Percentiles rank a stretch among this genome's conserved stretches.
These are phyloP conservation scores for Drosophila colorata DNA, from an alignment of 2,888 invertebrate species.

Conservation along the genomic window DNA sequence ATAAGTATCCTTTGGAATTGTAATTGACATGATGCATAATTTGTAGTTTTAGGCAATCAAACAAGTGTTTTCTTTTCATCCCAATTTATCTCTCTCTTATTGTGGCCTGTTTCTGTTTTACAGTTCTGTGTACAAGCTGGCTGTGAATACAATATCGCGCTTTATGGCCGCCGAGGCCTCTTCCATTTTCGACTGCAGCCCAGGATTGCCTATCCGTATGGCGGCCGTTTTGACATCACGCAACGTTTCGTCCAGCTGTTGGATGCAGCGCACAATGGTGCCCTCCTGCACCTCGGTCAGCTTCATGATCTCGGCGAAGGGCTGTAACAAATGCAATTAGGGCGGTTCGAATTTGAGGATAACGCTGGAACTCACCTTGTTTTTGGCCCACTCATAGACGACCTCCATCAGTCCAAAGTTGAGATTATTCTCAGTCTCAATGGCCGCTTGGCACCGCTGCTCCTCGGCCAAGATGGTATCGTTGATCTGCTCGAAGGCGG, in stretches of 20 bases:
- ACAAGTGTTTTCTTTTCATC: slow-evolving; percentile 12
- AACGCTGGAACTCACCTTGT: slow-evolving; percentile 87
- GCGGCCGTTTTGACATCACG: slow-evolving; percentile 96
- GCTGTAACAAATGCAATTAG: slow-evolving; percentile 85
- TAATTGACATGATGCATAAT: slow-evolving; percentile 72
- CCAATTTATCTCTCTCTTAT: background rate
- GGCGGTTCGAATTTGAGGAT: no score
- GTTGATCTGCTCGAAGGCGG: slow-evolving; percentile 90
- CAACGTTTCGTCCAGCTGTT: slow-evolving; percentile 96
- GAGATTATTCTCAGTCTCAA: slow-evolving; percentile 87
- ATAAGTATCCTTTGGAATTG: slow-evolving; percentile 72
- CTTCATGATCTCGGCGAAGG: slow-evolving; percentile 96
- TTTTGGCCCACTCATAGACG: slow-evolving; percentile 98
- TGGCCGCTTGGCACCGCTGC: slow-evolving; percentile 74
- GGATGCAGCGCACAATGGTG: slow-evolving; percentile 98
- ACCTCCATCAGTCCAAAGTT: slow-evolving; percentile 97
- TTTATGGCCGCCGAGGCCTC: slow-evolving; percentile 96
- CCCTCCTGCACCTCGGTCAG: slow-evolving; percentile 98
- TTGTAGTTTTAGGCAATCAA: slow-evolving; percentile 56
- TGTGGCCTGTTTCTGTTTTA: slow-evolving; percentile 35
- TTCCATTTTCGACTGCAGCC: slow-evolving; percentile 96
- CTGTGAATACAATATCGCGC: slow-evolving; percentile 98
- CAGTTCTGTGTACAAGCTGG: slow-evolving; percentile 93
- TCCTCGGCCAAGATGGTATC: slow-evolving; percentile 89
- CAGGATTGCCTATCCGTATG: slow-evolving; percentile 96